A percentile compares a stretch with the other conserved stretches of the same genome.
These are phyloP conservation scores for Hyppa rectilinea DNA, from an alignment of 2,888 invertebrate species.

Conservation along the genomic window DNA sequence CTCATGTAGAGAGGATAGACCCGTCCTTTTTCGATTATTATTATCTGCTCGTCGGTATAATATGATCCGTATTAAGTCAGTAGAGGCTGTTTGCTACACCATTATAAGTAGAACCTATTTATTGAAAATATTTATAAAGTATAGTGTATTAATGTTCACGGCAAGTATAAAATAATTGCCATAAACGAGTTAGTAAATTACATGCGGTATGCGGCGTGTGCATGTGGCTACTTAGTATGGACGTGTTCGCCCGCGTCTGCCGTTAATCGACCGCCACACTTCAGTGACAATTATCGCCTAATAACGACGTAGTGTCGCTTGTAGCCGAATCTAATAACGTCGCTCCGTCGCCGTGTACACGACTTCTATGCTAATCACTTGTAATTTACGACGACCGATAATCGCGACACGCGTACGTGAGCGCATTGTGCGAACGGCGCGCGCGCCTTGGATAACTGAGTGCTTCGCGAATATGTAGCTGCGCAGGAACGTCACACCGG, in stretches of 20 bases:
- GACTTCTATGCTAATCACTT: slow-evolving; percentile 88
- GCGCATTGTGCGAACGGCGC: slow-evolving; percentile 84
- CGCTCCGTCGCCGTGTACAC: slow-evolving; percentile 78
- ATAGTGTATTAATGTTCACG: neutral
- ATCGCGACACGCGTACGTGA: slow-evolving; percentile 89
- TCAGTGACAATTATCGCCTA: slow-evolving; percentile 87
- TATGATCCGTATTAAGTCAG: slow-evolving; percentile 31
- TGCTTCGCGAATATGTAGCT: slow-evolving; percentile 69
- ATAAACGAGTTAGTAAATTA: slow-evolving; percentile 59
- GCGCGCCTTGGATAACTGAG: slow-evolving; percentile 70
- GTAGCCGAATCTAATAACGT: slow-evolving; percentile 87
- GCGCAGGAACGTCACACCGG: slow-evolving; percentile 62
- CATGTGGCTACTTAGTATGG: slow-evolving; percentile 81
- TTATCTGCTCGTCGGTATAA: slow-evolving; percentile 47
- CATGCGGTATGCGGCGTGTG: slow-evolving; percentile 69
- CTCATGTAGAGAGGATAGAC: slow-evolving; percentile 65
- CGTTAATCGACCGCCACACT: slow-evolving; percentile 89
- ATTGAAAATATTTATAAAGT: neutral
- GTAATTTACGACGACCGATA: slow-evolving; percentile 89
- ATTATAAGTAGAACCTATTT: neutral
- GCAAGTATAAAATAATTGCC: slow-evolving; percentile 57
- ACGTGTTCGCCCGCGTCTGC: slow-evolving; percentile 76
- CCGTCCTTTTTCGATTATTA: slow-evolving; percentile 59
- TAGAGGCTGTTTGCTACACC: slow-evolving; percentile 6
- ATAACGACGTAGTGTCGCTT: slow-evolving; percentile 84